Evolutionary conservation across 2,797 vertebrate genomes (phyloP).

Genomic region (Lacerta agilis): DNA sequence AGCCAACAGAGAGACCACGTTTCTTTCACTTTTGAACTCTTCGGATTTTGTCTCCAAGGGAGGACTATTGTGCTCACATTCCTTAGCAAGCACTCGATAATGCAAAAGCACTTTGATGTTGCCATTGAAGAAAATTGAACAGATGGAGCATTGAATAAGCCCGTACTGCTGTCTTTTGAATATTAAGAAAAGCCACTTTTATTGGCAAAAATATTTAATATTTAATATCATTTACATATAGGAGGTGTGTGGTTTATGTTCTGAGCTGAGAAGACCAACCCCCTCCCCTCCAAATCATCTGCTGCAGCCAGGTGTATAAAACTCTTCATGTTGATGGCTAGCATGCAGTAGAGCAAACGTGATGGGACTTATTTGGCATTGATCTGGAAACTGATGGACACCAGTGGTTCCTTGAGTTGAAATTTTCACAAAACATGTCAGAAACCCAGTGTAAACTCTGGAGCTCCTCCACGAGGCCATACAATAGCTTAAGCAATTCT

Average conservation of each 20-base stretch:
- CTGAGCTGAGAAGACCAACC: conserved; percentile 33
- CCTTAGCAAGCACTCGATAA: conserved; percentile 47
- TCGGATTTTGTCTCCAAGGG: conserved; percentile 43
- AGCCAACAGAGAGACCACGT: conserved; percentile 54
- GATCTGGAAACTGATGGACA: conserved; percentile 24
- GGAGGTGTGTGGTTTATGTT: conserved; percentile 37
- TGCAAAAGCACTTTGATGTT: conserved; percentile 67
- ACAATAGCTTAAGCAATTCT: background rate
- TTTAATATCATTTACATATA: conserved; percentile 67
- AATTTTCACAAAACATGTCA: conserved; percentile 17
- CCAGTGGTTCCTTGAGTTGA: conserved; percentile 30
- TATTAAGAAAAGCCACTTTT: conserved; percentile 61
- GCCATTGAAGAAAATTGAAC: conserved; percentile 62
- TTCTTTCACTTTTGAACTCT: conserved; percentile 66
- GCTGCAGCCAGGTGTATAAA: background rate
- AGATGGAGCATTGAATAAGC: conserved; percentile 61
- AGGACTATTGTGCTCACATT: conserved; percentile 56
- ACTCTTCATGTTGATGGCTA: conserved; percentile 5
- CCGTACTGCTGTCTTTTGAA: conserved; percentile 44
- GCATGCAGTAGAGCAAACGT: conserved; percentile 16
- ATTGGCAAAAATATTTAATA: conserved; percentile 64
- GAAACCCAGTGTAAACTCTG: background rate
- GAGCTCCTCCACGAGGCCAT: conserved; percentile 9
- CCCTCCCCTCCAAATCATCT: background rate
- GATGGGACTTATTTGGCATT: conserved; percentile 48